Base-by-base conservation (phyloP, 2,888 invertebrate species). In the Lycaena phlaeas region DNA sequence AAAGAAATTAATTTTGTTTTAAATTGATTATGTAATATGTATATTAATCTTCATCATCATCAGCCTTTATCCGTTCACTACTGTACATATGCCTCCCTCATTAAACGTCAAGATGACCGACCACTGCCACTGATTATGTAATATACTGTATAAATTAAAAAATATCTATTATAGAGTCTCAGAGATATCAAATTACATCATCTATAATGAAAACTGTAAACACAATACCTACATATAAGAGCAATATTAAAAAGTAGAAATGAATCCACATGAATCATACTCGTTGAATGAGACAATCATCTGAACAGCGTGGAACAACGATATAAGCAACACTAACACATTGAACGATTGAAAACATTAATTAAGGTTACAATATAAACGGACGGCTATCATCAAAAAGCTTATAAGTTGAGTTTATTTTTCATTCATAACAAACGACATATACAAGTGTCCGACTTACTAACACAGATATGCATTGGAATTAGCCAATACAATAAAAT, bases 381-480 rank as follows among this genome's bases (percentile, higher is more conserved):
- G 63, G 64, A 68, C 56, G 57, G 69, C 68, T 64, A 60, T 61
- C 66, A 64, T 66, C 78, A 71, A 66, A 82, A 82, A 79, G 78
- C 75, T 71, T 69, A 70, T 64, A 65, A 61, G 63, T 61, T 58
- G 56, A 74, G 66, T 76, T 76, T 75, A 76, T 76, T 75, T 72
- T 79, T 75, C 81, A 82, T 82, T 82, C 82, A 81, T 77, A 67
- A 64, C 37, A 65, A 69, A 75, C 71, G 75, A 81, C 77, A 72
- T 74, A 81, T 77, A 76, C 79, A 75, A 70, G 66, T 69, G 69
- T 68, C 64, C 64, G 70, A 66, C 65, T 77, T 69, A 78, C 79
- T 67, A 77, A 78, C 70, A 76, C 76, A 75, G 75, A 76, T 73
- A 77, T 70, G 63, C 52, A 44, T 51, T 48, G 53, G 42, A 50